Evolutionary conservation across 1,140 invertebrate species (phyloP).

Genomic region (Papilio polyxenes): DNA sequence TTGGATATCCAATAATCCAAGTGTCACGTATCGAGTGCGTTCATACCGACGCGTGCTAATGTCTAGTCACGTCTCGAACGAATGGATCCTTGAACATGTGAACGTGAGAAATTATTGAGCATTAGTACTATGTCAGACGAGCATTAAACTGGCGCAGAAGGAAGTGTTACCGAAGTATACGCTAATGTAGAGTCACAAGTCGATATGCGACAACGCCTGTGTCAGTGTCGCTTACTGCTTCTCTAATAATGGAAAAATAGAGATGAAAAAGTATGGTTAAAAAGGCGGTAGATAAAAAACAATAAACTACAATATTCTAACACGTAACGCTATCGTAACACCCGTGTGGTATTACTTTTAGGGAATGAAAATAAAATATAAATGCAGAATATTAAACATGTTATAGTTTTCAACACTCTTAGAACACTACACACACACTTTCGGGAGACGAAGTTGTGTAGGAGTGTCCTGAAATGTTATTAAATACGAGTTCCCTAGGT

Average conservation of each 20-base stretch:
- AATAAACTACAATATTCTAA: too few species aligned
- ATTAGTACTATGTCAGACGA: neutral
- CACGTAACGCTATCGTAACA: neutral
- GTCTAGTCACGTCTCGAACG: constrained; percentile 16
- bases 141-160: neutral
- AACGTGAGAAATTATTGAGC: constrained; percentile 20
- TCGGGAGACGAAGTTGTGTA: neutral
- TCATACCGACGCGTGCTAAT: constrained; percentile 7
- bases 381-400: constrained; percentile 6
- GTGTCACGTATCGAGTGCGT: constrained; percentile 25
- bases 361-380: constrained; percentile 2
- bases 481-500: neutral
- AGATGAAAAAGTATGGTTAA: too few species aligned
- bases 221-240: neutral
- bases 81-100: constrained; percentile 28
- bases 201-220: too few species aligned
- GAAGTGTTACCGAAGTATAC: neutral
- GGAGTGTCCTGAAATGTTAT: neutral
- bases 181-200: too few species aligned
- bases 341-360: neutral
- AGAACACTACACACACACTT: neutral
- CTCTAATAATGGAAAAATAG: neutral
- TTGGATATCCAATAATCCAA: constrained; percentile 15
- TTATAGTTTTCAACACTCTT: neutral
- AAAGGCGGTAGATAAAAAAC: too few species aligned